Evolutionary conservation across 1,140 invertebrate species (phyloP).

Genomic region (Batillaria attramentaria): DNA sequence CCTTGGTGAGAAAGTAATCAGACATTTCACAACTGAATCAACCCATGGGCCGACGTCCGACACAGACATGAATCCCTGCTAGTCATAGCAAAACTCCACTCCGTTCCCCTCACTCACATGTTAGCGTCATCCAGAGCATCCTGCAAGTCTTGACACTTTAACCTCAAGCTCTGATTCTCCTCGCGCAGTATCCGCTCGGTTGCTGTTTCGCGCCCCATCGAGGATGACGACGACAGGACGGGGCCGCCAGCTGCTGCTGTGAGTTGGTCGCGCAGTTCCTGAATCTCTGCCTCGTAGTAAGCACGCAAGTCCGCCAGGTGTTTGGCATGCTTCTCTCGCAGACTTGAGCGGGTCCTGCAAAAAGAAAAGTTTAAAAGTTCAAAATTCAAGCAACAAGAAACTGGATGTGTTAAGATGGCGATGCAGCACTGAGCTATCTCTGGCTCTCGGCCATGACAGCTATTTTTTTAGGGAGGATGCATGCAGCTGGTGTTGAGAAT

Average conservation of each 20-base stretch:
- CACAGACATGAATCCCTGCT: too few relatives aligned
- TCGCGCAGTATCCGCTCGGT: conserved; percentile 41
- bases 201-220: conserved; percentile 16
- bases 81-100: too few relatives aligned
- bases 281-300: conserved; percentile 62
- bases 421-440: too few relatives aligned
- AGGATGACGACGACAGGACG: neutral
- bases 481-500: too few relatives aligned
- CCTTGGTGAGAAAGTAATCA: too few relatives aligned
- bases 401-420: neutral
- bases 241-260: conserved; percentile 21
- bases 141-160: conserved; percentile 44
- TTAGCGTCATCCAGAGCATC: conserved; percentile 43
- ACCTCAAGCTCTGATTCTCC: conserved; percentile 47
- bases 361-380: neutral
- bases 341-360: conserved; percentile 46
- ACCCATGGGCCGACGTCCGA: too few relatives aligned
- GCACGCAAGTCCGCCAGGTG: conserved; percentile 56
- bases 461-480: neutral
- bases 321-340: conserved; percentile 61
- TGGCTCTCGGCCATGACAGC: too few relatives aligned
- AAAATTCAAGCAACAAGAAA: neutral
- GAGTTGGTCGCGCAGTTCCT: conserved; percentile 45
- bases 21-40: too few relatives aligned
- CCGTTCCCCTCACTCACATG: conserved; percentile 48